phyloP scores from a whole-genome alignment of 2,888 invertebrate species.

The Drosophila pegasa region DNA sequence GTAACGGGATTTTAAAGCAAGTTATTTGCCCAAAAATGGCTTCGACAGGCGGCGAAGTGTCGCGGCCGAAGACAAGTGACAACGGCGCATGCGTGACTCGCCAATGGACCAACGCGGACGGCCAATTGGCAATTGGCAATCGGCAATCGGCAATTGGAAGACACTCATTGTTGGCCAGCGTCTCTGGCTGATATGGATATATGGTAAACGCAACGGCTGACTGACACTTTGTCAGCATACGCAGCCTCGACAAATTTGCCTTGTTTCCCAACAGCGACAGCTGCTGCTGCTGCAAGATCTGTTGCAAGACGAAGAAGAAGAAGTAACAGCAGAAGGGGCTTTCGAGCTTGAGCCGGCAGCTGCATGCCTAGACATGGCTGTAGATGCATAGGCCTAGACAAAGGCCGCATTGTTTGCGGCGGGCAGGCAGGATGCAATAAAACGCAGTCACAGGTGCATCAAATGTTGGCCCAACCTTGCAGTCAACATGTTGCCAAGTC shows the following conservation, averaged over 20 bases:
- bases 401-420: slow-evolving; percentile 58
- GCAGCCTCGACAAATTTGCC: slow-evolving; percentile 62
- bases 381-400: slow-evolving; percentile 52
- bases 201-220: slow-evolving; percentile 56
- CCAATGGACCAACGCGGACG: slow-evolving; percentile 36
- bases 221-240: slow-evolving; percentile 62
- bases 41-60: slow-evolving; percentile 57
- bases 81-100: slow-evolving; percentile 76
- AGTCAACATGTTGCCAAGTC: slow-evolving; percentile 78
- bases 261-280: slow-evolving; percentile 33
- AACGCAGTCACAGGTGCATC: slow-evolving; percentile 72
- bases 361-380: slow-evolving; percentile 47
- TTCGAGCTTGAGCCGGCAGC: slow-evolving; percentile 44
- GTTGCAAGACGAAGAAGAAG: background rate
- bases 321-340: slow-evolving; percentile 8
- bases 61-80: slow-evolving; percentile 65
- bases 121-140: slow-evolving; percentile 23
- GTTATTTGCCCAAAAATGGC: slow-evolving; percentile 80
- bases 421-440: slow-evolving; percentile 72
- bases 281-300: slow-evolving; percentile 36
- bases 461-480: slow-evolving; percentile 59
- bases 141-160: slow-evolving; percentile 36
- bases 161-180: slow-evolving; percentile 36
- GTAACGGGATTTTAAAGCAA: slow-evolving; percentile 63
- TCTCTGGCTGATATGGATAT: slow-evolving; percentile 38